Evolutionary conservation across 2,797 vertebrate genomes (phyloP), one percentile per base, ranked within the genome.

Genomic region (Artibeus jamaicensis): DNA sequence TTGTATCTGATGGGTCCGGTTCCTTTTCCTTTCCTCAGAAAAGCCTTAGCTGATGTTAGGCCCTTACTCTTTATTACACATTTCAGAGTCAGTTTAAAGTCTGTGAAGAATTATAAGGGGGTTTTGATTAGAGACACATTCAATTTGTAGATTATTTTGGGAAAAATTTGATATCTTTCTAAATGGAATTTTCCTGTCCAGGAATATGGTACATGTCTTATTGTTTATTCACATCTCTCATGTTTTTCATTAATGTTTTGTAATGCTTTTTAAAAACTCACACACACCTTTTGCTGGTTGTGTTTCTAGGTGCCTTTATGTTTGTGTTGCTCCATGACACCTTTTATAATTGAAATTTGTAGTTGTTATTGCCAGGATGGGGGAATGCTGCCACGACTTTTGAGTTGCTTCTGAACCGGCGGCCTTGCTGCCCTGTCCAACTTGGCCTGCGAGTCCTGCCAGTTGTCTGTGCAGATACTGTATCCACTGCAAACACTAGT

Each of bases 31-130:
- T 87, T 87, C n/a, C 57, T 73, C 2, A 39, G 62, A 39, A 70
- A 57, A 48, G 18, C 12, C 67, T 71, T 46, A 10, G 34, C 44
- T 42, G 0, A 65, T 74, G 19, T 19, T 53, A 44, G 67, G 19
- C 11, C 62, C 16, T 88, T 65, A 48, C 6, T 79, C 37, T 73
- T 37, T 26, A 29, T 44, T 83, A 1, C 22, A 57, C 19, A 57
- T 89, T 93, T 93, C 67, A 77, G 53, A 88, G 57, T 91, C 50
- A 48, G 11, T 70, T 86, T 89, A 48, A 85, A 59, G 90, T 89
- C 85, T 11, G 21, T 71, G 76, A 76, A 92, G 91, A 86, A 29
- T 59, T 62, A 19, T n/a, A 62, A 82, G 81, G 34, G 24, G 9
- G 39, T 88, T 67, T 93, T 85, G 67, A 74, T 76, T 93, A 77